Evolutionary conservation across 2,797 vertebrate species (phyloP).

Genomic region (Salarias fasciatus): DNA sequence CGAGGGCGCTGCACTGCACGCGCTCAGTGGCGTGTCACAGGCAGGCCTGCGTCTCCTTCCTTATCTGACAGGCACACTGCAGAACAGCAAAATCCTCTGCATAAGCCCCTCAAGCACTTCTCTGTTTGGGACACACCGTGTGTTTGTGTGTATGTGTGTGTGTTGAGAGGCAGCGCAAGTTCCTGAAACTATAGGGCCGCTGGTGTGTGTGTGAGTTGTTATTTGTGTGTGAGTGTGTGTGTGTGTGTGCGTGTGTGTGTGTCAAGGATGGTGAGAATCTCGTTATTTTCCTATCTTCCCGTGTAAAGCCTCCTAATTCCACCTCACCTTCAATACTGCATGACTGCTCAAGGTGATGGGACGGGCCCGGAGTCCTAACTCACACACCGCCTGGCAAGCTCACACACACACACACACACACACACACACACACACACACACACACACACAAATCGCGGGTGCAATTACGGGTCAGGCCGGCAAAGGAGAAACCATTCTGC

Average conservation of each 20-base stretch:
- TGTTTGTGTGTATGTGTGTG: constrained; percentile 17
- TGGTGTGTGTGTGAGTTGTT: not conserved
- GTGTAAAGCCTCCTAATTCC: constrained; percentile 66
- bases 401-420: constrained; percentile 3
- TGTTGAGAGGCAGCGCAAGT: not conserved
- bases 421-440: constrained; percentile 35
- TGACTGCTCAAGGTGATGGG: constrained; percentile 64
- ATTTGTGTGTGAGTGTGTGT: constrained; percentile 10
- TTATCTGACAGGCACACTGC: constrained; percentile 81
- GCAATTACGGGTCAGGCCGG: constrained; percentile 62
- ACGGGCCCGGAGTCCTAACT: constrained; percentile 25
- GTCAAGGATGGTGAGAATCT: constrained; percentile 53
- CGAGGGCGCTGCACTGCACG: constrained; percentile 43
- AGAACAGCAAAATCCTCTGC: constrained; percentile 75
- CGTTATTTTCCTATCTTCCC: constrained; percentile 68
- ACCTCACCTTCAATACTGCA: constrained; percentile 59
- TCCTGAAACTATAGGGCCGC: not conserved
- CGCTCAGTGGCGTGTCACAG: constrained; percentile 66
- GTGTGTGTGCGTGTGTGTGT: constrained; percentile 1
- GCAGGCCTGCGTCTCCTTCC: constrained; percentile 60
- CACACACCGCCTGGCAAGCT: constrained; percentile 2
- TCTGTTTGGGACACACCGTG: constrained; percentile 42
- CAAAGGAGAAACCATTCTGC: constrained; percentile 47
- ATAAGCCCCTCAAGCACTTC: constrained; percentile 74
- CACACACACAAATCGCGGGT: constrained; percentile 34